Evolutionary conservation across 2,888 invertebrate genomes (phyloP), one percentile per base, ranked within the genome.

Genomic region (Hypolimnas misippus): DNA sequence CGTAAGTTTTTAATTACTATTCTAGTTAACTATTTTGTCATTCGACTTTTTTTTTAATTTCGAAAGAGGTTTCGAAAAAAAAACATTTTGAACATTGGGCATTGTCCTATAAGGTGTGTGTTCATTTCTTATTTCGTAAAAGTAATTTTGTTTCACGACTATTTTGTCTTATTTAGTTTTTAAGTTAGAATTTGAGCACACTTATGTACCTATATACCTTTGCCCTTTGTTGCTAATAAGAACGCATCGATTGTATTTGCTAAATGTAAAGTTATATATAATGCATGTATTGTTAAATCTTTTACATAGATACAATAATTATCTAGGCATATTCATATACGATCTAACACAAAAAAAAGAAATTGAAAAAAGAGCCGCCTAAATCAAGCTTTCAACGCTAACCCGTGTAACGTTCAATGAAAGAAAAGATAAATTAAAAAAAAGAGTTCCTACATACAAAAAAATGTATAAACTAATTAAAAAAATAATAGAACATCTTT

Each of bases 1-100:
- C 63, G 87, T 88, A 77, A 87, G 87, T 86, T 73, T 63, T 57
- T 59, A 58, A 55, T 56, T 65, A 44, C 25, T 58, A 54, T 60
- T 19, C 25, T 25, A 25, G n/a, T n/a, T n/a, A n/a, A n/a, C n/a
- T n/a, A n/a, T n/a, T 17, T 50, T n/a, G 17, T 17, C 17, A 6
- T 46, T 50, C 38, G 31, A 29, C 16, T 50, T 40, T 38, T 17
- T 17, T 19, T 12, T 2, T 10, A 42, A 52, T 19, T 42, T 21
- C n/a, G n/a, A n/a, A n/a, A n/a, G n/a, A n/a, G n/a, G n/a, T n/a
- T n/a, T n/a, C n/a, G n/a, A n/a, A n/a, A n/a, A n/a, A n/a, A n/a
- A n/a, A n/a, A n/a, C n/a, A n/a, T n/a, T n/a, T n/a, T n/a, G n/a
- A n/a, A n/a, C n/a, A n/a, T n/a, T n/a, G n/a, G n/a, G n/a, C n/a